Conservation (phyloP, 2,888 invertebrate species). For the Laspeyria flexula region DNA sequence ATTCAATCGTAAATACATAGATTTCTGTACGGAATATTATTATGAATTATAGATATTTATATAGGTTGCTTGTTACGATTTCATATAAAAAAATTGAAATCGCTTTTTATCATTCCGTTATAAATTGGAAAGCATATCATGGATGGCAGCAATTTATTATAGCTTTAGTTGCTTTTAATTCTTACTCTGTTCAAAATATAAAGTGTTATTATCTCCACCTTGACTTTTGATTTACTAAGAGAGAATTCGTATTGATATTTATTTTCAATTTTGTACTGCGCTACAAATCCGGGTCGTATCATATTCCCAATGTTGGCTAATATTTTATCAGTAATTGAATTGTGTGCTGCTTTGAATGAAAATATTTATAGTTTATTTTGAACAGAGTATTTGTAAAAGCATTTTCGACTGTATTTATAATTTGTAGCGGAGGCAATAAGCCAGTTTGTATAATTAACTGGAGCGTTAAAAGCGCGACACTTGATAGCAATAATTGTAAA, state of each 20-base stretch:
- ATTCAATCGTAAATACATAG: constrained; percentile 44
- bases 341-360: constrained; percentile 9
- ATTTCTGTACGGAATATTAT: constrained; percentile 43
- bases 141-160: constrained; percentile 60
- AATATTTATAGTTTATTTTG: constrained; percentile 36
- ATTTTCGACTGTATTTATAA: constrained; percentile 61
- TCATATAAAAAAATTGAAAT: constrained; percentile 53
- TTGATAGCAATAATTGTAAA: constrained; percentile 85
- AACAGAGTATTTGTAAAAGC: constrained; percentile 56
- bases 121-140: constrained; percentile 76
- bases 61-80: constrained; percentile 63
- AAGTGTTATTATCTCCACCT: neutral
- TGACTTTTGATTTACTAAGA: neutral
- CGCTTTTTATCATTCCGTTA: constrained; percentile 74
- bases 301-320: constrained; percentile 2
- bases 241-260: neutral
- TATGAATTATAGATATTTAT: constrained; percentile 50
- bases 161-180: constrained; percentile 65
- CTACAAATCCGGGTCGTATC: constrained; percentile 13
- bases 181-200: constrained; percentile 60
- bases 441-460: constrained; percentile 66
- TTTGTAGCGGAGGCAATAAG: constrained; percentile 76
- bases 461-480: constrained; percentile 82
- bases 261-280: neutral
- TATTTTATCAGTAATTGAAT: neutral